Conservation (phyloP, 2,888 invertebrate genomes). For the Leptura quadrifasciata region DNA sequence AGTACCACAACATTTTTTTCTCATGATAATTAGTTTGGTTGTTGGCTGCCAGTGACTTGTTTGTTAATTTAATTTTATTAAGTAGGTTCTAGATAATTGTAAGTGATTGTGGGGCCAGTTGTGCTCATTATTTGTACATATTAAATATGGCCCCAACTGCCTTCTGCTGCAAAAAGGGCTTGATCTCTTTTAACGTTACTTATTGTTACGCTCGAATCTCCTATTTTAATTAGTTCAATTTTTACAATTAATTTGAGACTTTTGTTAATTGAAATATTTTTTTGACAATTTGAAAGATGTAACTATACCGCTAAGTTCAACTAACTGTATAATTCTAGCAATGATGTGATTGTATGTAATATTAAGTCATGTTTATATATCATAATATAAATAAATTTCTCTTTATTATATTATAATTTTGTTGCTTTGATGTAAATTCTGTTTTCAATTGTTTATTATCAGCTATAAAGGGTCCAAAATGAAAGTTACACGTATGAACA, state of each 20-base stretch:
- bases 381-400: slow-evolving; percentile 71
- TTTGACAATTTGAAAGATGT: slow-evolving; percentile 47
- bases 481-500: too few relatives aligned
- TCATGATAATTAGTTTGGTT: background rate
- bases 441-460: too few relatives aligned
- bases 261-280: slow-evolving; percentile 45
- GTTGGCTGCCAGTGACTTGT: slow-evolving; percentile 31
- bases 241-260: slow-evolving; percentile 46
- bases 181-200: slow-evolving; percentile 69
- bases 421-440: background rate
- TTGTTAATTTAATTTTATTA: slow-evolving; percentile 50
- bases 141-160: slow-evolving; percentile 65
- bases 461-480: too few relatives aligned
- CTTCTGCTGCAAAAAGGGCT: slow-evolving; percentile 66
- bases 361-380: slow-evolving; percentile 72
- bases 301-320: slow-evolving; percentile 60
- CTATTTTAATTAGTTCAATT: slow-evolving; percentile 38
- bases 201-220: slow-evolving; percentile 59
- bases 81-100: slow-evolving; percentile 58
- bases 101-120: slow-evolving; percentile 61
- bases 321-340: slow-evolving; percentile 70
- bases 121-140: slow-evolving; percentile 64
- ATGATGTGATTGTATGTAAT: slow-evolving; percentile 73
- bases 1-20: too few relatives aligned
- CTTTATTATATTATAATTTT: slow-evolving; percentile 64